Base-by-base conservation (phyloP, 1,140 invertebrate genomes). In the Colletes gigas region DNA sequence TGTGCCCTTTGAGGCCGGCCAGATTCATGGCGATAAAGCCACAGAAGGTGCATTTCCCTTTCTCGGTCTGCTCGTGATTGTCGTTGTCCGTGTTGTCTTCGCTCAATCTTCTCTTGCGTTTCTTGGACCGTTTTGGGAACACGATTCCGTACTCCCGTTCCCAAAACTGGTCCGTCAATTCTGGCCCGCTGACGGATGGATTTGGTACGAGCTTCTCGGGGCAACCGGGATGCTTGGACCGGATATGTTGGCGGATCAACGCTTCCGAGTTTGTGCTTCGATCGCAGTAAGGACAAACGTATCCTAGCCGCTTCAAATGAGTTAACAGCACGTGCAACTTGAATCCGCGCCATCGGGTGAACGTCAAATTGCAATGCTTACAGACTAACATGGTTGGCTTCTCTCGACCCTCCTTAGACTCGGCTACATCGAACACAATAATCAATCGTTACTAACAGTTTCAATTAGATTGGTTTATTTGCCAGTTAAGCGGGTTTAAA, bases 161-260 rank as follows among this genome's bases (percentile, higher is more conserved):
- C 93, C 93, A 94, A 72, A 93, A 93, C 19, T 92, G 91, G 19
- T 91, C 85, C 0, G 79, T 90, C 14, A 93, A 71, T 41, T 92
- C 88, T 0, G 78, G 67, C 1, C 69, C 80, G 12, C 74, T 71
- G 0, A 72, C 81, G 0, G 73, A 63, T 5, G 89, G 83, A 89
- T 93, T 94, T 0, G 71, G 50, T 21, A 91, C 68, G 0, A 92
- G 74, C 12, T 83, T 89, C 19, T 91, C 91, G 0, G 81, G 55
- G 4, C 76, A 15, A 15, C 83, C 85, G 3, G 84, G 84, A 79
- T 94, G 93, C 2, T 89, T 89, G 0, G 84, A 72, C 0, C 87
- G 86, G 14, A 93, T 86, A 50, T 94, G 93, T 55, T 91, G 88
- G 0, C 85, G 60, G 76, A 94, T 90, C 12, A 90, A 60, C 0